A percentile compares a stretch with the other conserved stretches of the same genome.
These are phyloP conservation scores for Idaea straminata DNA, from an alignment of 2,888 invertebrate genomes.

Conservation along the genomic window DNA sequence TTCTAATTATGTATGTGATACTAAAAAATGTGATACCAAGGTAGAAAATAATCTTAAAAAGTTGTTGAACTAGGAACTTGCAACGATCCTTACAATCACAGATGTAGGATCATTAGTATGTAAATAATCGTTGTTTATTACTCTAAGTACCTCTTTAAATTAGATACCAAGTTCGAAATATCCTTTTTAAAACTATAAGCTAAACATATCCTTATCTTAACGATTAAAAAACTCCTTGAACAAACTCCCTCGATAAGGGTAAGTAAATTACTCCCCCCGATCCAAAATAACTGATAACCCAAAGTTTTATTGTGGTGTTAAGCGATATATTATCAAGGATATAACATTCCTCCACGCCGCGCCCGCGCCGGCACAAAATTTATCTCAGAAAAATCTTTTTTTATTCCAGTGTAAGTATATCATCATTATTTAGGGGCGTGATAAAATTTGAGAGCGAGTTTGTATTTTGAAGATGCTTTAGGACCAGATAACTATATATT, in stretches of 20 bases:
- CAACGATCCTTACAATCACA: too few species aligned
- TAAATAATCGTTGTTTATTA: too few species aligned
- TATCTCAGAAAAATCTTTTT: slow-evolving; percentile 63
- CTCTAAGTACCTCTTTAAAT: neutral
- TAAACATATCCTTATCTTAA: neutral
- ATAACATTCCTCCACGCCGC: slow-evolving; percentile 56
- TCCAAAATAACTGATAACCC: slow-evolving; percentile 49
- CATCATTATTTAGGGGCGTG: slow-evolving; percentile 68
- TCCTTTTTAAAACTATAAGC: neutral
- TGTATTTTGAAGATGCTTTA: slow-evolving; percentile 28
- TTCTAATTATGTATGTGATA: too few species aligned
- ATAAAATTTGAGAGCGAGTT: slow-evolving; percentile 55
- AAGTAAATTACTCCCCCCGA: slow-evolving; percentile 40
- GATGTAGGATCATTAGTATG: too few species aligned
- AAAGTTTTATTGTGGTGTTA: slow-evolving; percentile 61
- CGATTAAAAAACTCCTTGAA: neutral
- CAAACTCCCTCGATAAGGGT: slow-evolving; percentile 34
- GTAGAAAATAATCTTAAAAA: too few species aligned
- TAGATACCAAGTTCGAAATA: neutral
- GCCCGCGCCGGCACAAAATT: slow-evolving; percentile 38
- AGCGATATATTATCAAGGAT: slow-evolving; percentile 67
- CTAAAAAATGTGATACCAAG: too few species aligned
- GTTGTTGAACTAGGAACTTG: too few species aligned
- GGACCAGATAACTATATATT: neutral
- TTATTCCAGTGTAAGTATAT: slow-evolving; percentile 62